Conservation (phyloP, 2,797 vertebrate species). For the Bradypodion ventrale region DNA sequence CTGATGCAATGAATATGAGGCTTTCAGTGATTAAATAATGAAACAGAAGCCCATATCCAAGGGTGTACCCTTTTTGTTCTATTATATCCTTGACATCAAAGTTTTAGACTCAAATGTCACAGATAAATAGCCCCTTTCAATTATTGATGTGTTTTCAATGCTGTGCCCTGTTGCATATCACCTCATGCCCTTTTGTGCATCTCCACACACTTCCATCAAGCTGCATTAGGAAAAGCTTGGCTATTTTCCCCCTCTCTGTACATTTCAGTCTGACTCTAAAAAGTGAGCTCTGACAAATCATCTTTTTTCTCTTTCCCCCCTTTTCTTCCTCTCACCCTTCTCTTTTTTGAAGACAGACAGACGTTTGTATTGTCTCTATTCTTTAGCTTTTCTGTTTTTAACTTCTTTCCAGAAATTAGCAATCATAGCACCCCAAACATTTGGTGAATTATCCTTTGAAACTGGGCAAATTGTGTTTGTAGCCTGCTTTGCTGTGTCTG, state of each 20-base stretch:
- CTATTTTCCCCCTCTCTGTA: neutral
- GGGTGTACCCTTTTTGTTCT: neutral
- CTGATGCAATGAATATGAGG: constrained; percentile 13
- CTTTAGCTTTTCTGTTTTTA: neutral
- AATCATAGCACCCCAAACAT: neutral
- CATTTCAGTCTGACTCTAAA: neutral
- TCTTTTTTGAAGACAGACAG: neutral
- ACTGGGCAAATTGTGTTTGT: neutral
- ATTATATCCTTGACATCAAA: constrained; percentile 5
- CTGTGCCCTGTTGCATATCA: neutral
- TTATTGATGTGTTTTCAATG: neutral
- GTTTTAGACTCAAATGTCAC: constrained; percentile 25
- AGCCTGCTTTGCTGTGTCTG: neutral
- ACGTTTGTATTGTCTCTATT: neutral
- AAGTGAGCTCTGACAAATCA: neutral
- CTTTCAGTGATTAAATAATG: constrained; percentile 28
- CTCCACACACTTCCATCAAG: constrained; percentile 1
- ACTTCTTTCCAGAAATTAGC: neutral
- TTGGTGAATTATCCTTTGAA: neutral
- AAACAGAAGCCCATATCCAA: neutral
- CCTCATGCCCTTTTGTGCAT: constrained; percentile 8
- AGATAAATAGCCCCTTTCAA: neutral
- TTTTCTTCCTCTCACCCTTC: neutral
- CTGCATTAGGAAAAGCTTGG: neutral
- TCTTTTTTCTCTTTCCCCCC: neutral